phyloP scores from a whole-genome alignment of 2,888 invertebrate species.

The Papilio demoleus region DNA sequence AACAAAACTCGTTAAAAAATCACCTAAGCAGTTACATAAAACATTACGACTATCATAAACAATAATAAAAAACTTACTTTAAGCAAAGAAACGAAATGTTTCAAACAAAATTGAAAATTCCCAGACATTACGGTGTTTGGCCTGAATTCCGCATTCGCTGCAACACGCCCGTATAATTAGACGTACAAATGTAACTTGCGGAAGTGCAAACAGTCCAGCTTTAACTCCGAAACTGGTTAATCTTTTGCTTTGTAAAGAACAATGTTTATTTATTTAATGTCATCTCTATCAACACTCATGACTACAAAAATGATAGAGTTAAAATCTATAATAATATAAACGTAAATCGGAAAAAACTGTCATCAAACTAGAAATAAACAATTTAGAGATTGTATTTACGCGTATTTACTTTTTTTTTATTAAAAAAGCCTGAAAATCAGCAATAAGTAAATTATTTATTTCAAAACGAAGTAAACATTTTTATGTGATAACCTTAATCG shows the following conservation, averaged over 20 bases:
- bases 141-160: slow-evolving; percentile 42
- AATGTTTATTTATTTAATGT: slow-evolving; percentile 24
- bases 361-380: background rate
- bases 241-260: slow-evolving; percentile 43
- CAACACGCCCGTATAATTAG: slow-evolving; percentile 49
- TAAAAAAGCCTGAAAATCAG: background rate
- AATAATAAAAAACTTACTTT: slow-evolving; percentile 10
- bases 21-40: slow-evolving; percentile 21
- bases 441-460: background rate
- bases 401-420: background rate
- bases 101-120: slow-evolving; percentile 27
- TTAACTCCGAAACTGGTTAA: slow-evolving; percentile 52
- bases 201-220: slow-evolving; percentile 57
- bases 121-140: slow-evolving; percentile 35
- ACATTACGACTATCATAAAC: slow-evolving; percentile 9
- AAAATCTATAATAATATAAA: background rate
- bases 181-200: slow-evolving; percentile 52
- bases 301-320: background rate
- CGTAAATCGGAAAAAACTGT: no score
- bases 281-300: slow-evolving; percentile 9
- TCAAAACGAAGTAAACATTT: slow-evolving; percentile 44
- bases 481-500: slow-evolving; percentile 56
- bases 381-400: background rate
- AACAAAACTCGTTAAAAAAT: slow-evolving; percentile 4
- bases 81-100: slow-evolving; percentile 19